Conservation (phyloP, 1,140 invertebrate genomes). For the Yoshiicerus persimilis region DNA sequence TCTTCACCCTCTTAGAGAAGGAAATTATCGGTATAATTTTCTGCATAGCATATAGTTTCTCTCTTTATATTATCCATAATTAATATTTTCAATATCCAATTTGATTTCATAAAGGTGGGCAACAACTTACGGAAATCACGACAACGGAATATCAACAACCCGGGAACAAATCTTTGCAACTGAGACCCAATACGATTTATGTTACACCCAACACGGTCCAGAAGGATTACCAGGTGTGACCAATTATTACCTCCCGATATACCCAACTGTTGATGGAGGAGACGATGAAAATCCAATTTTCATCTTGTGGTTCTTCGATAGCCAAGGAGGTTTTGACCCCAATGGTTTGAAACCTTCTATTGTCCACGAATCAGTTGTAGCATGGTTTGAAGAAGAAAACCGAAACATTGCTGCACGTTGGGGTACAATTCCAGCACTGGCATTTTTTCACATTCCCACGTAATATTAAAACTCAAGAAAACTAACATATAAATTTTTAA, state of each 20-base stretch:
- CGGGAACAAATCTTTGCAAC: slow-evolving; percentile 28
- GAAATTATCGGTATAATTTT: not conserved
- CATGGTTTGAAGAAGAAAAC: slow-evolving; percentile 11
- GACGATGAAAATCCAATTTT: slow-evolving; percentile 11
- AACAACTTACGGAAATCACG: slow-evolving; percentile 40
- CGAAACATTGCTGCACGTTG: not conserved
- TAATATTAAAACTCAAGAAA: not conserved
- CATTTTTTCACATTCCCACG: slow-evolving; percentile 39
- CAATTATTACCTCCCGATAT: slow-evolving; percentile 38
- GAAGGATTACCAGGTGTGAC: slow-evolving; percentile 7
- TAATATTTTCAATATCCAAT: not conserved
- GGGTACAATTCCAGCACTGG: slow-evolving; percentile 29
- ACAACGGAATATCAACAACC: slow-evolving; percentile 33
- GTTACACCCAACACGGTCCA: slow-evolving; percentile 16
- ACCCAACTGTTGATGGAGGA: not conserved
- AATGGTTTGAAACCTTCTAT: not conserved
- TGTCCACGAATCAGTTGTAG: slow-evolving; percentile 25
- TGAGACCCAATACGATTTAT: slow-evolving; percentile 29
- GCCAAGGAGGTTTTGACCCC: slow-evolving; percentile 20
- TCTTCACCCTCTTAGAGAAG: not conserved
- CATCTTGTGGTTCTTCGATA: slow-evolving; percentile 41
- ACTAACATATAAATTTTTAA: not conserved
- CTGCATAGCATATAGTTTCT: not conserved
- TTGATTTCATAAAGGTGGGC: slow-evolving; percentile 28
- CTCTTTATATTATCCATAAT: not conserved